phyloP scores from a whole-genome alignment of 2,113 vertebrate species.

The Thryonomys swinderianus region DNA sequence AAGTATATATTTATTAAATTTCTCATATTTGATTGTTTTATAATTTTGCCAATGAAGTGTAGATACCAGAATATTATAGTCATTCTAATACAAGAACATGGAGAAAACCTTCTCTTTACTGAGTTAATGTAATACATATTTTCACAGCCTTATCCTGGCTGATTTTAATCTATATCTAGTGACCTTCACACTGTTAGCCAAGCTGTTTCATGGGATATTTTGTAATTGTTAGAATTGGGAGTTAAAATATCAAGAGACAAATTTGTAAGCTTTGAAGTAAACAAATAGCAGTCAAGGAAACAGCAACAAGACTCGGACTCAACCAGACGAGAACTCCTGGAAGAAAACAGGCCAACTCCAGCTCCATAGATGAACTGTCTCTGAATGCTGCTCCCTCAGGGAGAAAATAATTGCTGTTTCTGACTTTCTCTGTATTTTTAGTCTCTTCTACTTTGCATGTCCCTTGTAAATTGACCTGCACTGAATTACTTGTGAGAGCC shows the following conservation, averaged over 20 bases:
- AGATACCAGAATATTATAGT: background rate
- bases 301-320: background rate
- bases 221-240: background rate
- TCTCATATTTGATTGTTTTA: slow-evolving; percentile 24
- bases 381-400: background rate
- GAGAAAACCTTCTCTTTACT: background rate
- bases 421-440: background rate
- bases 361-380: background rate
- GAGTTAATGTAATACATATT: background rate
- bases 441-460: background rate
- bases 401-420: background rate
- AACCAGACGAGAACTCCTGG: background rate
- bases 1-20: background rate
- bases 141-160: background rate
- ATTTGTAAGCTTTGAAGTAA: slow-evolving; percentile 33
- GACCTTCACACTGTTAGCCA: background rate
- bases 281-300: slow-evolving; percentile 24
- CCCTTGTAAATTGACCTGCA: background rate
- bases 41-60: slow-evolving; percentile 31
- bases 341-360: background rate
- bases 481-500: background rate
- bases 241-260: slow-evolving; percentile 42
- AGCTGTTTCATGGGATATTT: background rate
- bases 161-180: slow-evolving; percentile 11
- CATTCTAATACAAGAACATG: background rate